Conservation (phyloP, 1,140 invertebrate species). For the Scylla paramamosain region DNA sequence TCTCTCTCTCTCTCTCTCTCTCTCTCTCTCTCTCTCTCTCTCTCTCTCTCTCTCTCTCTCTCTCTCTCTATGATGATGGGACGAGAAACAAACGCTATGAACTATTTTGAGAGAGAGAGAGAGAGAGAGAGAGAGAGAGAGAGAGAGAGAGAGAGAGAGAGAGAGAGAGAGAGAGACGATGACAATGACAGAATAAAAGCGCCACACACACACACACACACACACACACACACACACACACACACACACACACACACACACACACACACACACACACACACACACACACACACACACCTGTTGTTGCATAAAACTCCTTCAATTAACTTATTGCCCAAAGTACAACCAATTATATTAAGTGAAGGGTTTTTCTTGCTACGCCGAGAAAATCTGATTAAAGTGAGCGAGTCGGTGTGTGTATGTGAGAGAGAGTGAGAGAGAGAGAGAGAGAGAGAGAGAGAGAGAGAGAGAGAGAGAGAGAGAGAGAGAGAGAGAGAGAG, state of each 20-base stretch:
- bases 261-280: too few relatives aligned
- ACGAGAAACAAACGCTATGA: too few relatives aligned
- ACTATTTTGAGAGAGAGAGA: neutral
- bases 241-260: too few relatives aligned
- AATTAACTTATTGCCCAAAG: conserved; percentile 18
- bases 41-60: too few relatives aligned
- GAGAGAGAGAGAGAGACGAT: neutral
- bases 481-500: too few relatives aligned
- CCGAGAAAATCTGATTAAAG: neutral
- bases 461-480: too few relatives aligned
- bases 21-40: too few relatives aligned
- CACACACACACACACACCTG: too few relatives aligned
- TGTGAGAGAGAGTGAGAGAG: too few relatives aligned
- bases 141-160: neutral
- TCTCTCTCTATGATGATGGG: too few relatives aligned
- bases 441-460: too few relatives aligned
- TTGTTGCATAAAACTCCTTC: neutral
- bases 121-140: neutral
- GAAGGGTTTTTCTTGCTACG: neutral
- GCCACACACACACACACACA: neutral
- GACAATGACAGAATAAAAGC: neutral
- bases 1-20: too few relatives aligned
- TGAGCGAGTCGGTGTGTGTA: neutral
- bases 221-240: neutral
- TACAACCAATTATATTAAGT: conserved; percentile 43